Evolutionary conservation across 2,797 vertebrate species (phyloP).

Genomic region (Triplophysa yarkandensis): DNA sequence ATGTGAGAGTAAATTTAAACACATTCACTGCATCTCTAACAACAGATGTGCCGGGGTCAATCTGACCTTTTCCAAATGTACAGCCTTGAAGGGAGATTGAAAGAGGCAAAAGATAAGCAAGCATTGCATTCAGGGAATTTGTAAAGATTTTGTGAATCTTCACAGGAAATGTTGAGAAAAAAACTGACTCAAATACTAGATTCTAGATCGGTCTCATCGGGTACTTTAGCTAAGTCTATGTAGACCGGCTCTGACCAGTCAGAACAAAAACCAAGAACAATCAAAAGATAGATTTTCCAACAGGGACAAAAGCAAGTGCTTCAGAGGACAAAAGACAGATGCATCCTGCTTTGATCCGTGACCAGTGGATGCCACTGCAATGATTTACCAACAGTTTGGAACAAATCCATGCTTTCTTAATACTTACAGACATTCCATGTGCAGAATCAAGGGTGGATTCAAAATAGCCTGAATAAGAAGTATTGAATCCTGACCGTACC

Average conservation of each 20-base stretch:
- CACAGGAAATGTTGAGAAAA: not conserved
- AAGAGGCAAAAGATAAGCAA: not conserved
- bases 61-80: conserved; percentile 68
- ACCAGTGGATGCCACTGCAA: conserved; percentile 54
- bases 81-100: conserved; percentile 10
- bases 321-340: conserved; percentile 36
- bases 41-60: conserved; percentile 68
- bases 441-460: conserved; percentile 46
- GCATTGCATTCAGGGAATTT: not conserved
- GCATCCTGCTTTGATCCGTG: conserved; percentile 51
- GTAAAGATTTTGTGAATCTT: not conserved
- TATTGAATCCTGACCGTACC: conserved; percentile 53
- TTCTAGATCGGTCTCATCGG: not conserved
- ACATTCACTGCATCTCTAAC: conserved; percentile 20
- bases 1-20: conserved; percentile 46
- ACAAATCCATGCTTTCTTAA: conserved; percentile 61
- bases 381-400: conserved; percentile 67
- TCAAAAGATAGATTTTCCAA: conserved; percentile 8
- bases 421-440: conserved; percentile 56
- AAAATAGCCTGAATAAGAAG: conserved; percentile 49
- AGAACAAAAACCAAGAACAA: not conserved
- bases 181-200: not conserved
- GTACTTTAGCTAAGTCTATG: not conserved
- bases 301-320: conserved; percentile 15
- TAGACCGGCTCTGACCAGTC: not conserved